Conservation (phyloP, 30 jellyfish, hydroid and myxozoan genomes). For the Cassiopea andromeda region DNA sequence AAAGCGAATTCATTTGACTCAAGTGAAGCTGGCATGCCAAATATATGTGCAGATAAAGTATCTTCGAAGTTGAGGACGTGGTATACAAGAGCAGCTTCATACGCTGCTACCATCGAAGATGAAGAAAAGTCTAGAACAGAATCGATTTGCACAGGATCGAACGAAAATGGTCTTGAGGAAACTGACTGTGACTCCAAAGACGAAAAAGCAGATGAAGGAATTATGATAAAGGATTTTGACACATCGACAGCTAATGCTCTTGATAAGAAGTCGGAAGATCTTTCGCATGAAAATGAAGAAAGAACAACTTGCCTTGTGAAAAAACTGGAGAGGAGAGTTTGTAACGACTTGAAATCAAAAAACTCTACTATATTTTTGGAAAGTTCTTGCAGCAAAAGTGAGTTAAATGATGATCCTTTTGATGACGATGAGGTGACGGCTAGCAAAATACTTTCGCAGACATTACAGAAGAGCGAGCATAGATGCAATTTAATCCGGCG, state of each 20-base stretch:
- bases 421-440: background rate
- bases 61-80: conserved; percentile 59
- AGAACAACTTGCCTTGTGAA: background rate
- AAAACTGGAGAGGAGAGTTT: background rate
- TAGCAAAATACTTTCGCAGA: background rate
- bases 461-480: conserved; percentile 24
- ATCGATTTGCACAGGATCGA: conserved; percentile 38
- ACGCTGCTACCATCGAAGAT: conserved; percentile 49
- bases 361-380: background rate
- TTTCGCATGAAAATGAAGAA: background rate
- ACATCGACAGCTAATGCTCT: conserved; percentile 34
- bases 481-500: conserved; percentile 51
- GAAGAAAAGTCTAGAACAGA: conserved; percentile 57
- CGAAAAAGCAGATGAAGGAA: conserved; percentile 2
- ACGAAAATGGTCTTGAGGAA: conserved; percentile 39
- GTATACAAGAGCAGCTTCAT: conserved; percentile 65
- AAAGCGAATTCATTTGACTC: conserved; percentile 69
- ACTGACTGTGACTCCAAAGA: conserved; percentile 15
- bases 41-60: conserved; percentile 43
- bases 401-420: conserved; percentile 12
- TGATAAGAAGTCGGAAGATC: background rate
- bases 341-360: background rate
- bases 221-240: conserved; percentile 16
- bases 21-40: conserved; percentile 13
- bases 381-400: conserved; percentile 22